These are phyloP conservation scores for Cirrhinus molitorella DNA, from an alignment of 2,797 vertebrate species.

Conservation along the genomic window DNA sequence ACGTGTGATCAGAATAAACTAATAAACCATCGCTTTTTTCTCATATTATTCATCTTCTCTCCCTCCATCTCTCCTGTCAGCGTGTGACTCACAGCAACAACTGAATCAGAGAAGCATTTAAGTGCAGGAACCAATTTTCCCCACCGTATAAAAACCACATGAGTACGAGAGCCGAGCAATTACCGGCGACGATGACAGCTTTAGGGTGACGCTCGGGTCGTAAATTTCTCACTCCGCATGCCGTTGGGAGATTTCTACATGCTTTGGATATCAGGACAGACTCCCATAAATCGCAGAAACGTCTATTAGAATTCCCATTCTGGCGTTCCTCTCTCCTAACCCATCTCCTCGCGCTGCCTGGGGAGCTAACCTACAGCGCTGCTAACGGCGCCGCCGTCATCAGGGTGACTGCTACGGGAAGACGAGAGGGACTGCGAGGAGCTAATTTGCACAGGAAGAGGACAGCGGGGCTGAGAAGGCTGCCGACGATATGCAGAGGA, in stretches of 20 bases:
- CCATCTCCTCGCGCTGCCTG: background rate
- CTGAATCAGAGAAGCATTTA: constrained; percentile 44
- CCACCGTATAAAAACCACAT: constrained; percentile 46
- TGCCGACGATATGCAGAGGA: background rate
- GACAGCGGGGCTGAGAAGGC: constrained; percentile 24
- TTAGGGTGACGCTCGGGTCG: constrained; percentile 51
- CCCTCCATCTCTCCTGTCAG: constrained; percentile 46
- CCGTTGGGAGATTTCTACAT: constrained; percentile 51
- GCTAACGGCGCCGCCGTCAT: constrained; percentile 9
- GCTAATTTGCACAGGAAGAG: constrained; percentile 52
- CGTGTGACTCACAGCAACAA: constrained; percentile 28
- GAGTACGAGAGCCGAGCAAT: constrained; percentile 62
- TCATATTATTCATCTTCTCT: constrained; percentile 48
- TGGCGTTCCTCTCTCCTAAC: constrained; percentile 13
- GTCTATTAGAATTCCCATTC: constrained; percentile 55
- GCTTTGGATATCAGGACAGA: constrained; percentile 49
- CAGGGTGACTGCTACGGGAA: constrained; percentile 33
- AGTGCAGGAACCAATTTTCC: constrained; percentile 45
- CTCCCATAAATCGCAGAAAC: constrained; percentile 51
- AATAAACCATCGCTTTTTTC: constrained; percentile 36
- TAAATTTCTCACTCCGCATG: constrained; percentile 55
- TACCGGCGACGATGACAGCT: constrained; percentile 62
- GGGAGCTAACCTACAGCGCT: constrained; percentile 38
- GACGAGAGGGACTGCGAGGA: constrained; percentile 12
- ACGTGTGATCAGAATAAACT: constrained; percentile 46